Percentiles rank a stretch among this genome's conserved stretches.
phyloP scores from a whole-genome alignment of 2,888 invertebrate species.

The Trichacis sp. region DNA sequence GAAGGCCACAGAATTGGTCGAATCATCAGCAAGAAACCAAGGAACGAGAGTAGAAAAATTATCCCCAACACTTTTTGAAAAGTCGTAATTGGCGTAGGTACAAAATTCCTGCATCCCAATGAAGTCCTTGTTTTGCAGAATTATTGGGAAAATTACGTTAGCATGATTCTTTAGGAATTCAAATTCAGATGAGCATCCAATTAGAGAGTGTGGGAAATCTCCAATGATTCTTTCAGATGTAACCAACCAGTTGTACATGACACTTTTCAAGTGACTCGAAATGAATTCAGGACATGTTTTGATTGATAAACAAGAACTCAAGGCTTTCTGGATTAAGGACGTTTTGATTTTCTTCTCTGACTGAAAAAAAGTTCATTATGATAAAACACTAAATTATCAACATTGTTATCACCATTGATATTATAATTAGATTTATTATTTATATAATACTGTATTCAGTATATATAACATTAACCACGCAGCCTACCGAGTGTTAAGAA shows the following conservation, averaged over 20 bases:
- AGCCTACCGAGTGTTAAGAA: too few relatives aligned
- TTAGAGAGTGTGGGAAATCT: constrained; percentile 20
- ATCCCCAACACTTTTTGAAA: constrained; percentile 12
- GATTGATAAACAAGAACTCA: constrained; percentile 3
- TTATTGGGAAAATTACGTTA: constrained; percentile 21
- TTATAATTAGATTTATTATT: too few relatives aligned
- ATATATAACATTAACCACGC: too few relatives aligned
- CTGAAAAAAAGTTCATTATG: too few relatives aligned
- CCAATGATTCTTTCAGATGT: constrained; percentile 2
- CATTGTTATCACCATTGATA: too few relatives aligned
- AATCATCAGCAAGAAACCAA: constrained; percentile 22
- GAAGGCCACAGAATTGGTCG: not conserved
- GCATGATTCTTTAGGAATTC: constrained; percentile 18
- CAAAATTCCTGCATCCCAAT: constrained; percentile 24
- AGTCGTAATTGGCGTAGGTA: not conserved
- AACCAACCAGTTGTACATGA: constrained; percentile 17
- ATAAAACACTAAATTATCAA: too few relatives aligned
- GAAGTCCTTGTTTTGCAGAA: constrained; percentile 13
- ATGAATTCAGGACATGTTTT: constrained; percentile 17
- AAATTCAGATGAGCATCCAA: constrained; percentile 14
- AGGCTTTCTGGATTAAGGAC: not conserved
- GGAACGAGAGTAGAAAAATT: constrained; percentile 30
- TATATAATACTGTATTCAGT: too few relatives aligned
- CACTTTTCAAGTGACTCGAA: constrained; percentile 10
- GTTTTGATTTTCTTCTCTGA: constrained; percentile 23